phyloP scores from a whole-genome alignment of 2,888 invertebrate genomes.

The Polydrusus pterygomalis region DNA sequence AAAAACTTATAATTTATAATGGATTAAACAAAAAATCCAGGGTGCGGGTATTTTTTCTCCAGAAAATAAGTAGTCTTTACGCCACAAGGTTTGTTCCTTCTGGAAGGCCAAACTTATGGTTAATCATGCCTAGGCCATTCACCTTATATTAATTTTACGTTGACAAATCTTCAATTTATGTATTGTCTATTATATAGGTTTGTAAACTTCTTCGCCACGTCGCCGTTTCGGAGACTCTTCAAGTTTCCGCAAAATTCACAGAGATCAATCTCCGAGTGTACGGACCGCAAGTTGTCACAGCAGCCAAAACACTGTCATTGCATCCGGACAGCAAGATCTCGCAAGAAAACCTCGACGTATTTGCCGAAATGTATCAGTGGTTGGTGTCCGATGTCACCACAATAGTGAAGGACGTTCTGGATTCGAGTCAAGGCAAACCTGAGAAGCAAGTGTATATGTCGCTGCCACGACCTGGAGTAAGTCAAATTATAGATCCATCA shows the following conservation, averaged over 20 bases:
- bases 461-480: constrained; percentile 94
- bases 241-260: constrained; percentile 96
- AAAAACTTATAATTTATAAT: too few species aligned
- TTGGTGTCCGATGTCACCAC: constrained; percentile 93
- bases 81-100: too few species aligned
- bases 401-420: constrained; percentile 91
- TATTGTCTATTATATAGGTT: constrained; percentile 77
- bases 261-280: constrained; percentile 96
- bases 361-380: constrained; percentile 96
- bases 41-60: too few species aligned
- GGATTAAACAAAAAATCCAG: too few species aligned
- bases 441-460: constrained; percentile 93
- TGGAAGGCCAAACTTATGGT: too few species aligned
- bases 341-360: constrained; percentile 97
- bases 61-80: too few species aligned
- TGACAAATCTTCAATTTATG: background rate
- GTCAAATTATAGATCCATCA: too few species aligned
- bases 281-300: constrained; percentile 94
- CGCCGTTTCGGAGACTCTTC: constrained; percentile 93
- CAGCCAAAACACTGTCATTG: constrained; percentile 92
- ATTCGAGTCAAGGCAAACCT: constrained; percentile 81
- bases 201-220: constrained; percentile 97
- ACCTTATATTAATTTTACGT: too few species aligned
- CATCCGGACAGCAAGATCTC: constrained; percentile 96
- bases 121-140: too few species aligned